These are phyloP conservation scores for Electrophaes corylata DNA, from an alignment of 2,888 invertebrate species.

Conservation along the genomic window DNA sequence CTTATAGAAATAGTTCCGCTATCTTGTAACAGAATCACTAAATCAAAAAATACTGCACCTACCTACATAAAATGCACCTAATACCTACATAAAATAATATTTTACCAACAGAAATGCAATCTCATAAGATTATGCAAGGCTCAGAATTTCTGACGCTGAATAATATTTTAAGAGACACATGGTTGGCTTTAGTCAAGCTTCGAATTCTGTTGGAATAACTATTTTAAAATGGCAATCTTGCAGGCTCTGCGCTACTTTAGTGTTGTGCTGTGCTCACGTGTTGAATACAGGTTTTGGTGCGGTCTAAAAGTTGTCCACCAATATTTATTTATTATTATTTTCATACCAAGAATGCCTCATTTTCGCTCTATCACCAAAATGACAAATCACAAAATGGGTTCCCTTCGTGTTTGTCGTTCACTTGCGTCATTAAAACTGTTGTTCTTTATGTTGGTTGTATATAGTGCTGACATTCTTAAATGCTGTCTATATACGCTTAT, in stretches of 20 bases:
- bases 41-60: neutral
- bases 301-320: neutral
- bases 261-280: slow-evolving; percentile 6
- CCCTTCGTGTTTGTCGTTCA: neutral
- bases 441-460: no score
- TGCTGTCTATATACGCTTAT: no score
- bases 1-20: no score
- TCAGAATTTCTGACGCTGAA: no score
- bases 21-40: no score
- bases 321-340: neutral
- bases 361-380: neutral
- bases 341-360: neutral
- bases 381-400: neutral
- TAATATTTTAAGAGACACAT: no score
- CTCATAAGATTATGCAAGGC: neutral
- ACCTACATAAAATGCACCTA: neutral
- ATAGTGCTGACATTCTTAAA: no score
- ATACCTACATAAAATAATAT: neutral
- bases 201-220: no score
- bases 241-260: neutral
- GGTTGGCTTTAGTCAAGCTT: no score
- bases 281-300: slow-evolving; percentile 5
- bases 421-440: neutral
- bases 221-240: neutral
- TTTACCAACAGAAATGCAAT: neutral